These are phyloP conservation scores for Myotis brandtii DNA, from an alignment of 2,113 vertebrate genomes.

Conservation along the genomic window DNA sequence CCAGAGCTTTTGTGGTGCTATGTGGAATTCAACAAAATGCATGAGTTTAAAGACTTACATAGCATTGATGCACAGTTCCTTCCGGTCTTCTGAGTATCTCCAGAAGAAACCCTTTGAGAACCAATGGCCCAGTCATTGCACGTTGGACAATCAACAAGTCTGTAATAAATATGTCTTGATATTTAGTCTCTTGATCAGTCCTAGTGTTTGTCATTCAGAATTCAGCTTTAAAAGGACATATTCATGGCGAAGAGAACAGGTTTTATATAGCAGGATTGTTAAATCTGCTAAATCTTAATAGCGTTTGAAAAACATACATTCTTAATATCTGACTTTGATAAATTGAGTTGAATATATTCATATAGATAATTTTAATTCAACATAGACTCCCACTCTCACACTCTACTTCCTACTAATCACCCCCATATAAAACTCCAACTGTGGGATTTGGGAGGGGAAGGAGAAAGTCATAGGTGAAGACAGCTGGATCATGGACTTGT, in stretches of 20 bases:
- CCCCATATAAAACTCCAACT: slow-evolving; percentile 20
- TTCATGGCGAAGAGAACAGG: not conserved
- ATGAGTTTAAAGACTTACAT: slow-evolving; percentile 8
- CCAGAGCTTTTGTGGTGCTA: not conserved
- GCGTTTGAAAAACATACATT: slow-evolving; percentile 18
- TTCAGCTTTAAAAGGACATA: slow-evolving; percentile 30
- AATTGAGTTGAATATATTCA: slow-evolving; percentile 26
- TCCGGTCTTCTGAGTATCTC: slow-evolving; percentile 24
- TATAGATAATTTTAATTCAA: not conserved
- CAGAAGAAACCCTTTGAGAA: slow-evolving; percentile 44
- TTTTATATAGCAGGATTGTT: slow-evolving; percentile 45
- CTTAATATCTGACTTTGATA: slow-evolving; percentile 4
- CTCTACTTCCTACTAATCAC: not conserved
- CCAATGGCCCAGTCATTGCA: not conserved
- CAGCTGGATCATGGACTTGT: slow-evolving; percentile 72
- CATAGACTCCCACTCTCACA: not conserved
- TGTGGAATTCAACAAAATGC: slow-evolving; percentile 30
- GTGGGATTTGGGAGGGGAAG: not conserved
- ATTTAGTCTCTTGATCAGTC: slow-evolving; percentile 27
- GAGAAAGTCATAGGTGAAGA: slow-evolving; percentile 63
- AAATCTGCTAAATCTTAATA: slow-evolving; percentile 27
- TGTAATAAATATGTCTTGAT: not conserved
- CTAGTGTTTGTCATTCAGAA: slow-evolving; percentile 29
- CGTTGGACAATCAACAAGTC: slow-evolving; percentile 15
- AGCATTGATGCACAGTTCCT: not conserved